A percentile compares a stretch with the other conserved stretches of the same genome.
These are phyloP conservation scores for Vombatus ursinus DNA, from an alignment of 2,113 vertebrate species.

Conservation along the genomic window DNA sequence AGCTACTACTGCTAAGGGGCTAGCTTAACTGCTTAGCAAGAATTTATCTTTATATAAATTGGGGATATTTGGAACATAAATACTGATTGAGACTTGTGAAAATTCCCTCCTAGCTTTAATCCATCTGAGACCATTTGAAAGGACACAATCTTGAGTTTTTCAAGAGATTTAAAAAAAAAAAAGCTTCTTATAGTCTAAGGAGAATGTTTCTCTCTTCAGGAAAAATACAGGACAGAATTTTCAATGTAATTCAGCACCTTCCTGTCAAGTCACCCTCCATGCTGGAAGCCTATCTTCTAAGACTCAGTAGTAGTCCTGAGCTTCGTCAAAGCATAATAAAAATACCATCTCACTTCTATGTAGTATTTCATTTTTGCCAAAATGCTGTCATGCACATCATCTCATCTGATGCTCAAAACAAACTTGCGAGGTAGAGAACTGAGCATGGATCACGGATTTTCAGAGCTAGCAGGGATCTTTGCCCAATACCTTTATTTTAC, in stretches of 20 bases:
- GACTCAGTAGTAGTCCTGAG: background rate
- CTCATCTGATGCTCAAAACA: conserved; percentile 18
- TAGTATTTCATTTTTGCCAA: conserved; percentile 28
- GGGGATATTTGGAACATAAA: conserved; percentile 36
- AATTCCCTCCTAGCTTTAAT: background rate
- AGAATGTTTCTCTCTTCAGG: background rate
- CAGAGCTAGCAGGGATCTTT: background rate
- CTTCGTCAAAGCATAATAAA: conserved; percentile 25
- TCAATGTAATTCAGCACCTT: conserved; percentile 28
- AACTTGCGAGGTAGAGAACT: background rate
- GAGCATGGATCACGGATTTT: background rate
- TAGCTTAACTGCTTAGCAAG: conserved; percentile 72
- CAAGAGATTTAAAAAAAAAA: background rate
- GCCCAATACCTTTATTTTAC: background rate
- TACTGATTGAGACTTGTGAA: conserved; percentile 18
- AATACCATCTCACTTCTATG: background rate
- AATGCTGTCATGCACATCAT: background rate
- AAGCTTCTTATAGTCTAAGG: conserved; percentile 11
- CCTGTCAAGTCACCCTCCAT: background rate
- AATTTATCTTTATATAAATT: conserved; percentile 61
- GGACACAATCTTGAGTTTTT: background rate
- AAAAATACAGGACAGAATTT: conserved; percentile 26
- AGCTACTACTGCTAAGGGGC: conserved; percentile 77
- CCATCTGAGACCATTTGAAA: background rate
- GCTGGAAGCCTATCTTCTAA: conserved; percentile 3